A percentile compares a stretch with the other conserved stretches of the same genome.
These are phyloP conservation scores for Marmota flaviventris DNA, from an alignment of 2,113 vertebrate species.

Conservation along the genomic window DNA sequence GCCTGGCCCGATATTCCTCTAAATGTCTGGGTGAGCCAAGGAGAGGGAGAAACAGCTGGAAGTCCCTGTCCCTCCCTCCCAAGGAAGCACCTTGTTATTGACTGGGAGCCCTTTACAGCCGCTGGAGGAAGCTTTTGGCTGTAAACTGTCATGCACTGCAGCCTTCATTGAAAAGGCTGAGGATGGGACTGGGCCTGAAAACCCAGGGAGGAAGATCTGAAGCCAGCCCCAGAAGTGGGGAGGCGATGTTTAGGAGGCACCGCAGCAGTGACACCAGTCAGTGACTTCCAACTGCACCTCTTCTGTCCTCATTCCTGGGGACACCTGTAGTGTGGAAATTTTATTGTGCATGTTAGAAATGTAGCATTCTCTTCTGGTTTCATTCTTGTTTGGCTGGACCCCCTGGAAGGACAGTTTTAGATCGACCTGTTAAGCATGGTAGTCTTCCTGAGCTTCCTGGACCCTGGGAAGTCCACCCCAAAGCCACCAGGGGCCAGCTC, in stretches of 20 bases:
- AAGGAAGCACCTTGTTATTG: constrained; percentile 64
- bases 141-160: constrained; percentile 87
- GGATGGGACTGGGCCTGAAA: constrained; percentile 69
- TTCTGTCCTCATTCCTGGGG: too few relatives aligned
- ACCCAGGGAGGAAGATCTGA: constrained; percentile 75
- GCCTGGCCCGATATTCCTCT: background rate
- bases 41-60: constrained; percentile 14
- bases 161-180: constrained; percentile 81
- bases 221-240: constrained; percentile 14
- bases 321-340: fast-evolving
- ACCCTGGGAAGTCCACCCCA: fast-evolving
- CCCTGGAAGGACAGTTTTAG: fast-evolving
- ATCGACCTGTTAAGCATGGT: background rate
- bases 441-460: fast-evolving
- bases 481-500: too few relatives aligned
- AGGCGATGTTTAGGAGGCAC: background rate
- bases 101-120: constrained; percentile 80
- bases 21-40: background rate
- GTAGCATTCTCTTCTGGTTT: background rate
- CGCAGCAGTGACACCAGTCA: fast-evolving
- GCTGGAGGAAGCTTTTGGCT: constrained; percentile 85
- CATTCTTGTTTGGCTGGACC: background rate
- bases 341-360: fast-evolving
- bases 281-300: fast-evolving
- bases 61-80: background rate